Evolutionary conservation across 1,140 invertebrate genomes (phyloP), one percentile per base, ranked within the genome.

Genomic region (Caenorhabditis inopinata): DNA sequence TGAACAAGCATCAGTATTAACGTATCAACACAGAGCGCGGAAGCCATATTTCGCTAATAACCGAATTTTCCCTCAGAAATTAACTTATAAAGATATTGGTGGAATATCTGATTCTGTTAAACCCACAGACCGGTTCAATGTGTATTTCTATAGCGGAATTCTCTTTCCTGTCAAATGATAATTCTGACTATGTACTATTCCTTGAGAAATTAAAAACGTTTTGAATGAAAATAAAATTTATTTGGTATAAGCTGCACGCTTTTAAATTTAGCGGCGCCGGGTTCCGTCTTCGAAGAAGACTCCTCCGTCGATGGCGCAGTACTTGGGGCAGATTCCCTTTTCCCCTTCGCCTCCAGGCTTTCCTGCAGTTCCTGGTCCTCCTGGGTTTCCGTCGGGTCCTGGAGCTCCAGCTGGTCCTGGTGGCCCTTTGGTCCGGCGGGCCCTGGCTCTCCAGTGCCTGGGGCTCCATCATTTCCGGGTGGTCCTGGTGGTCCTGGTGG

Each of bases 241-340:
- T 68, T 68, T 18, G n/a, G 25, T 32, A 68, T 32, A 68, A 68
- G 38, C 58, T 29, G 25, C 58, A 68, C 58, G 58, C 58, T 68
- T 68, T 32, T 68, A 68, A 68, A 68, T 68, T 68, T 68, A 68
- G 58, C 58, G 58, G 58, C 84, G 83, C 23, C 84, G 80, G 29
- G 84, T 85, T 76, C 85, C 85, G 51, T 85, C 85, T 21, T 86
- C 85, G 76, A 85, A 85, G 84, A 86, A 85, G 74, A 86, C 83
- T 58, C 85, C 85, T 49, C 85, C 85, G 78, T 86, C 85, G 76
- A 86, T 84, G 78, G 85, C 85, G 76, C 85, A 86, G 51, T 86
- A 86, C 79, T 86, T 86, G 49, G 85, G 85, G 78, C 85, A 85
- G 78, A 85, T 86, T 53, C 85, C 85, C 79, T 86, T 86, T 74